Evolutionary conservation across 2,113 vertebrate species (phyloP).

Genomic region (Chionis minor): DNA sequence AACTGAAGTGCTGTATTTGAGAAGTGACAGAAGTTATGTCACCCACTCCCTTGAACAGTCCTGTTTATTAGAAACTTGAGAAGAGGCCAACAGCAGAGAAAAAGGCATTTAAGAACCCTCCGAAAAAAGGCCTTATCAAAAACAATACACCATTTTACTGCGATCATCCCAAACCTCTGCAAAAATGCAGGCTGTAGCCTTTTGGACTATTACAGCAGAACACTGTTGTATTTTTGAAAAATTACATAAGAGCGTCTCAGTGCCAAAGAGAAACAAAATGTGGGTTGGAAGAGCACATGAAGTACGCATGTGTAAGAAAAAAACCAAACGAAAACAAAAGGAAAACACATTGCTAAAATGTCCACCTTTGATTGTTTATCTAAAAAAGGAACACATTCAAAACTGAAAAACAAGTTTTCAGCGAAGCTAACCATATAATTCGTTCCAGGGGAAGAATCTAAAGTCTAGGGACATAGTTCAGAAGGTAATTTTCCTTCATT

Average conservation of each 20-base stretch:
- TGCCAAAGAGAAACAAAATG: slow-evolving; percentile 43
- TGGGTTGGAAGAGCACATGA: not conserved
- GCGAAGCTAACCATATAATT: not conserved
- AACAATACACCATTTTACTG: slow-evolving; percentile 46
- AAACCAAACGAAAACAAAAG: not conserved
- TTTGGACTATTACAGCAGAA: not conserved
- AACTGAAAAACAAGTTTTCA: not conserved
- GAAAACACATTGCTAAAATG: not conserved
- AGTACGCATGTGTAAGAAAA: not conserved
- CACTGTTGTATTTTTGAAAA: slow-evolving; percentile 25
- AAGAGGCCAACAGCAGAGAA: slow-evolving; percentile 31
- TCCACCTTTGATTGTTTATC: not conserved
- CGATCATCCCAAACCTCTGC: not conserved
- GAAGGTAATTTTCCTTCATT: slow-evolving; percentile 17
- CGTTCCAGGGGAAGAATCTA: not conserved
- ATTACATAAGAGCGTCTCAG: slow-evolving; percentile 6
- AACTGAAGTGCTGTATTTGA: not conserved
- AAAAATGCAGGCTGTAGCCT: slow-evolving; percentile 34
- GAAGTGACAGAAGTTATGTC: not conserved
- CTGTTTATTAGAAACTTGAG: slow-evolving; percentile 22
- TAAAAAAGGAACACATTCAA: not conserved
- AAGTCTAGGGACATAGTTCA: not conserved
- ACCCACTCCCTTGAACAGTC: not conserved
- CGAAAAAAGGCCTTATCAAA: not conserved
- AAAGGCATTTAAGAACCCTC: not conserved